phyloP scores from a whole-genome alignment of 2,113 vertebrate species.

The Zosterops pallidus region DNA sequence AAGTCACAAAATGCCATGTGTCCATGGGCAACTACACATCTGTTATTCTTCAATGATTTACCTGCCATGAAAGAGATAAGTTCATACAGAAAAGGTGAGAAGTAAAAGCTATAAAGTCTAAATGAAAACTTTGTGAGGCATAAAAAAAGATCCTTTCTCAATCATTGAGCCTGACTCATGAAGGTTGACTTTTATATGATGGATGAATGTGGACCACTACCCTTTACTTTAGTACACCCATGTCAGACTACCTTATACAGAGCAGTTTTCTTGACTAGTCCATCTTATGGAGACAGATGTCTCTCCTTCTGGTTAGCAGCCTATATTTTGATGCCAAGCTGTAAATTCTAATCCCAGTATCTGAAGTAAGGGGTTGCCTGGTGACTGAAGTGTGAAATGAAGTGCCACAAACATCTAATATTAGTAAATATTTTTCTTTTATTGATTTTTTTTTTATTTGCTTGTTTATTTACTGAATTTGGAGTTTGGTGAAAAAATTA shows the following conservation, averaged over 20 bases:
- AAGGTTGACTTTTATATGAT: constrained; percentile 43
- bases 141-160: background rate
- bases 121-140: constrained; percentile 33
- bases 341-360: background rate
- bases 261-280: background rate
- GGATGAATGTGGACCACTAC: constrained; percentile 15
- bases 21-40: background rate
- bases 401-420: background rate
- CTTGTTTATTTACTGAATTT: background rate
- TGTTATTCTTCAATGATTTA: constrained; percentile 32
- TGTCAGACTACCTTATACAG: background rate
- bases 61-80: constrained; percentile 3
- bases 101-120: constrained; percentile 22
- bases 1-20: background rate
- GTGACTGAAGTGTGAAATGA: constrained; percentile 44
- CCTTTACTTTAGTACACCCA: constrained; percentile 14
- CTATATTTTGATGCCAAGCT: background rate
- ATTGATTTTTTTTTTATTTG: background rate
- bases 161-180: background rate
- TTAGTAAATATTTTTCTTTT: constrained; percentile 2
- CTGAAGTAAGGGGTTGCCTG: background rate
- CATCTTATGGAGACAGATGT: background rate
- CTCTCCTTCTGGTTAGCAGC: background rate
- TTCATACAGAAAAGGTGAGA: constrained; percentile 8
- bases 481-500: background rate